Evolutionary conservation across 92 coral and sea anemone species (phyloP), one percentile per base, ranked within the genome.

Genomic region (Hydrozoanthus gracilis): DNA sequence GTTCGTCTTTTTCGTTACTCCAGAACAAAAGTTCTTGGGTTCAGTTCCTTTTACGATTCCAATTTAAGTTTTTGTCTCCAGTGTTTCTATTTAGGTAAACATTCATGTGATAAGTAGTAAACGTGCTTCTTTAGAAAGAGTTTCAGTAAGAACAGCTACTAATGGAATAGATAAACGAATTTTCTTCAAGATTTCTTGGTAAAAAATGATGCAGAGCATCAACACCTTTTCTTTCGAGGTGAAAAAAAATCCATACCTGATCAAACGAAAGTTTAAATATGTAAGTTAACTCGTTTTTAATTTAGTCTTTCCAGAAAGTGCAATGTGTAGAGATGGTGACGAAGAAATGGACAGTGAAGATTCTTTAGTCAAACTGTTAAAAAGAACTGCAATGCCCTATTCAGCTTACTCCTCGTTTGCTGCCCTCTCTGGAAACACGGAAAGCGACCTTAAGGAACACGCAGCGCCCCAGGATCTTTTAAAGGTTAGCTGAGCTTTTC

Each of bases 381-480:
- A 69, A 13, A 12, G 61, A 7, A 44, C 80, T 65, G 76, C 96
- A 3, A 62, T 82, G 44, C 71, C 76, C 9, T 89, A 86, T 27
- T 83, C 88, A 7, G 94, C 94, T 1, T 91, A 92, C 55, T 93
- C 96, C 2, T 90, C 92, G 9, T 93, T 93, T 62, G 79, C 94
- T 49, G 94, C 96, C n/a, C 76, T 93, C 51, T 93, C 96, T 18
- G 96, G 96, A 68, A 91, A 93, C 76, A 76, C 96, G 48, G 96
- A 93, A 72, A 49, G 62, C 6, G 83, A 74, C 13, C 82, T 91
- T 55, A 87, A 87, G 86, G 71, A 85, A 83, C 17, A 75, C 10
- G 66, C 71, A 77, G 86, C 87, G 3, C 72, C 92, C 60, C 73
- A 84, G 7, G 86, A 84, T 56, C 89, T 87, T 27, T 69, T 84